These are phyloP conservation scores for Penaeus monodon DNA, from an alignment of 2,888 invertebrate genomes.

Conservation along the genomic window DNA sequence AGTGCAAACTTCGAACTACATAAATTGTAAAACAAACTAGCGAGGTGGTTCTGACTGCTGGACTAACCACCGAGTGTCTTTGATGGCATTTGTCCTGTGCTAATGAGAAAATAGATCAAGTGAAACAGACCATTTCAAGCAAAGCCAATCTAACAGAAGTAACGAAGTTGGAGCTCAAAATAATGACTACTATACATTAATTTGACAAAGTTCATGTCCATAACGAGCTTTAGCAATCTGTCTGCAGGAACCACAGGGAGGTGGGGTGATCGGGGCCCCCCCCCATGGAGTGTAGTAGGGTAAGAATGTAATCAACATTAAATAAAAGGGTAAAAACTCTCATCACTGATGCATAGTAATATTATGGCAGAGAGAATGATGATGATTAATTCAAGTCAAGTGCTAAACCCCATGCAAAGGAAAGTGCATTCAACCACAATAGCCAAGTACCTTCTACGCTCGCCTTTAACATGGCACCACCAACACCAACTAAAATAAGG, in stretches of 20 bases:
- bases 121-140: constrained; percentile 60
- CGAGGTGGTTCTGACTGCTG: constrained; percentile 49
- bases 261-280: constrained; percentile 55
- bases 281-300: constrained; percentile 61
- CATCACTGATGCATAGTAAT: constrained; percentile 59
- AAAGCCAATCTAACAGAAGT: constrained; percentile 61
- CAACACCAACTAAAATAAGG: constrained; percentile 65
- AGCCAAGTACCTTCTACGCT: constrained; percentile 65
- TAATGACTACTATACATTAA: constrained; percentile 60
- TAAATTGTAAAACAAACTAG: constrained; percentile 53
- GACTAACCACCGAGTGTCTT: constrained; percentile 45
- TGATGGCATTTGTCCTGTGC: constrained; percentile 54
- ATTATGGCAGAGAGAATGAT: constrained; percentile 62
- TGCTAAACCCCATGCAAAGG: constrained; percentile 58
- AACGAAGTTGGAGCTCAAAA: constrained; percentile 54
- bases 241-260: constrained; percentile 54
- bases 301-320: constrained; percentile 61
- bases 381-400: constrained; percentile 61
- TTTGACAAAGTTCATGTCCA: constrained; percentile 55
- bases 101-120: constrained; percentile 59
- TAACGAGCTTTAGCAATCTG: constrained; percentile 62
- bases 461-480: constrained; percentile 65
- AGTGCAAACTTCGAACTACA: constrained; percentile 59
- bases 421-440: constrained; percentile 63
- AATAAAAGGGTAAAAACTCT: constrained; percentile 49